phyloP scores from a whole-genome alignment of 2,797 vertebrate species.

The Pipistrellus pygmaeus region DNA sequence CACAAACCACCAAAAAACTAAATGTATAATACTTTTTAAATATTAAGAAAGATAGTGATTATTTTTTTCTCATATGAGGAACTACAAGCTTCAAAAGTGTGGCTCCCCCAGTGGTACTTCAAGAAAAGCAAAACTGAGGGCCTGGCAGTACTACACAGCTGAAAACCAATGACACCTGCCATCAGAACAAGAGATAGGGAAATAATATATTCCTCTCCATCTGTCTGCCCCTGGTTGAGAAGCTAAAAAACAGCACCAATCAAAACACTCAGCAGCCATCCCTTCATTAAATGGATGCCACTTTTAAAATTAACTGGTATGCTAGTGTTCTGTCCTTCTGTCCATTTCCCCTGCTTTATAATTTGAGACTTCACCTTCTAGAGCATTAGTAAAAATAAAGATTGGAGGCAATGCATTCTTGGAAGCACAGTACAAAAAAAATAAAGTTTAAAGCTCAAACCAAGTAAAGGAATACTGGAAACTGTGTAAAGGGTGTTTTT shows the following conservation, averaged over 20 bases:
- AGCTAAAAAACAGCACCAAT: neutral
- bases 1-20: neutral
- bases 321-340: neutral
- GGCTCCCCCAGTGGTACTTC: neutral
- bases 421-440: neutral
- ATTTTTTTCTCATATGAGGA: slow-evolving; percentile 41
- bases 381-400: slow-evolving; percentile 3
- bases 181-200: neutral
- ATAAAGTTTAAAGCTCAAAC: neutral
- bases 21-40: neutral
- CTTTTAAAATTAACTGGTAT: neutral
- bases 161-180: neutral
- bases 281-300: slow-evolving; percentile 15
- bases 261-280: neutral
- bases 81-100: neutral
- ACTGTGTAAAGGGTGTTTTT: neutral
- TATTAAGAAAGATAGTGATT: neutral
- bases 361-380: neutral
- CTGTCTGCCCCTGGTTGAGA: neutral
- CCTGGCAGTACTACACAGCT: neutral
- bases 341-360: neutral
- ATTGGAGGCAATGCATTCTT: neutral
- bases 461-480: neutral
- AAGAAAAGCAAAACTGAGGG: neutral
- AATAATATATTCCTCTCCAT: neutral